These are phyloP conservation scores for Saturnia japonica DNA, from an alignment of 2,888 invertebrate species.

Conservation along the genomic window DNA sequence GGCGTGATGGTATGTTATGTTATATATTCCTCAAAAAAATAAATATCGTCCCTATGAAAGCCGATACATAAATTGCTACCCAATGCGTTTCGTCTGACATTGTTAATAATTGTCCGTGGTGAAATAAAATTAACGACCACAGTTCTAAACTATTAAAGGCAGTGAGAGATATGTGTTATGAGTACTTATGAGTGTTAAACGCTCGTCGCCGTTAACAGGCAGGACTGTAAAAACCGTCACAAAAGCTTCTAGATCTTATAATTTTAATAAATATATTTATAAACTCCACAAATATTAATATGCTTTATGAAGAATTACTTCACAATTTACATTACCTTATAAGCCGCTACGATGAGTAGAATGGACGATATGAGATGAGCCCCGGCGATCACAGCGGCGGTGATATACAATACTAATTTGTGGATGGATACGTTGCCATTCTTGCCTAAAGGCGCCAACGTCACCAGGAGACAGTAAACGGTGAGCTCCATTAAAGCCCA, in stretches of 20 bases:
- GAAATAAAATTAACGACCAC: no score
- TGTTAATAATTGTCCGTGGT: no score
- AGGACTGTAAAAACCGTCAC: neutral
- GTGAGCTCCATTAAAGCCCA: conserved; percentile 66
- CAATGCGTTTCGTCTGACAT: no score
- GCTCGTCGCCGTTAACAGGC: neutral
- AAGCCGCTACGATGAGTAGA: conserved; percentile 65
- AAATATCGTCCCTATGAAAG: no score
- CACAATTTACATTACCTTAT: conserved; percentile 49
- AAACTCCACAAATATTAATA: no score
- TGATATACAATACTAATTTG: conserved; percentile 55
- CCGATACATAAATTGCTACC: no score
- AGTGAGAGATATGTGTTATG: neutral
- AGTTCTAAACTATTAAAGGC: neutral
- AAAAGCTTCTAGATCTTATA: neutral
- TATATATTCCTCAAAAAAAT: no score
- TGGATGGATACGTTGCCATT: conserved; percentile 54
- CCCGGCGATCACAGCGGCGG: conserved; percentile 61
- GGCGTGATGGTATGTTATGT: no score
- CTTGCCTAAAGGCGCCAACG: conserved; percentile 59
- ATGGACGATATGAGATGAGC: conserved; percentile 61
- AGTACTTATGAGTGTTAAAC: neutral
- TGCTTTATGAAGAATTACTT: no score
- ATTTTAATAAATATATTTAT: neutral
- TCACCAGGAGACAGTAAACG: conserved; percentile 61